Evolutionary conservation across 2,113 vertebrate species (phyloP), one percentile per base, ranked within the genome.

Genomic region (Lamprotornis superbus): DNA sequence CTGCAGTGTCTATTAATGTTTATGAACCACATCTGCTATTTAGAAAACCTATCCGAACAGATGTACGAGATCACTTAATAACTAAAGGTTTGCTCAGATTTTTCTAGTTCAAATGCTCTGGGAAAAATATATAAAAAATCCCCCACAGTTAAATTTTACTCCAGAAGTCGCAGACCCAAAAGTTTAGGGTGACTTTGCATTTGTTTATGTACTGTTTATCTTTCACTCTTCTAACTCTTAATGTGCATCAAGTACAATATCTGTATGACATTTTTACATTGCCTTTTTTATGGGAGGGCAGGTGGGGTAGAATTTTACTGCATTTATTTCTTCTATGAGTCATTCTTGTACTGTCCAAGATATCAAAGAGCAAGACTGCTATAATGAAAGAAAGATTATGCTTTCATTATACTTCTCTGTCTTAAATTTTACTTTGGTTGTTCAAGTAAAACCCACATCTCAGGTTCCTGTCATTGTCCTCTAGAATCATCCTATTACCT

Each of bases 101-200:
- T 76, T n/a, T 71, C 27, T 68, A 79, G 30, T 64, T 81, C 17
- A 75, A 31, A 12, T 20, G 42, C 8, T 71, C 13, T 56, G 21
- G 21, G 39, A 56, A 90, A 74, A 84, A 31, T 4, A 33, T 2
- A 15, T 5, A 2, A 2, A 37, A 63, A 20, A 18, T 1, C 0
- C 0, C 1, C 2, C 3, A 13, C 6, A 5, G 7, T 33, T 59
- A 59, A 30, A 10, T 60, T 87, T 92, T 89, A 18, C 44, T 1
- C 4, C 15, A 60, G 30, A 75, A 53, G 11, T 27, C 79, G 12
- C 7, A 79, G 20, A 84, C 40, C 20, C 3, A 79, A 8, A 4
- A n/a, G 50, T 8, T 20, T 44, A 37, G 8, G 21, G 4, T 25
- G 28, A 42, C 3, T 61, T 69, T 23, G 25, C 22, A 52, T 46